A percentile compares a stretch with the other conserved stretches of the same genome.
These are phyloP conservation scores for Drosophila paucipuncta DNA, from an alignment of 2,888 invertebrate genomes.

Conservation along the genomic window DNA sequence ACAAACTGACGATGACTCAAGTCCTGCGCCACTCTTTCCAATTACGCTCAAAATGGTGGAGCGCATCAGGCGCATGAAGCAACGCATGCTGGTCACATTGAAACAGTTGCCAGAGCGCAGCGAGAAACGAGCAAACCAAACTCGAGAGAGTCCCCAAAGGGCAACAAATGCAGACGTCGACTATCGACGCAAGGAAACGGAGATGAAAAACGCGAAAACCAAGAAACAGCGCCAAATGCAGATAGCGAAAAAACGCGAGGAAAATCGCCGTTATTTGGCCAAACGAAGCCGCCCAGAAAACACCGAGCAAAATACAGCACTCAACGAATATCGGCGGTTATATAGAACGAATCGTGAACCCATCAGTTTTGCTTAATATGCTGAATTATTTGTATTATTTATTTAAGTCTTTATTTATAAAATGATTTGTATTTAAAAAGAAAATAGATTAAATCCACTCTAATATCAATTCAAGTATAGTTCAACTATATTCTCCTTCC, in stretches of 20 bases:
- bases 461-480: not conserved
- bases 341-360: conserved; percentile 23
- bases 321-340: conserved; percentile 11
- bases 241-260: conserved; percentile 27
- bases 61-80: conserved; percentile 58
- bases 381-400: not conserved
- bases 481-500: not conserved
- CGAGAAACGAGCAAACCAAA: conserved; percentile 29
- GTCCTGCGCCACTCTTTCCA: conserved; percentile 33
- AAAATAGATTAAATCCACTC: not conserved
- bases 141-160: conserved; percentile 12
- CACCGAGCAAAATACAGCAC: conserved; percentile 5
- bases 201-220: conserved; percentile 4
- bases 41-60: conserved; percentile 42
- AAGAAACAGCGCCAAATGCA: conserved; percentile 21
- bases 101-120: conserved; percentile 31
- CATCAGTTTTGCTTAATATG: conserved; percentile 20
- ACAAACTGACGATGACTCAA: not conserved
- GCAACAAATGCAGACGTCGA: conserved; percentile 6
- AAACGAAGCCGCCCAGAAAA: conserved; percentile 19
- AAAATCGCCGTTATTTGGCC: conserved; percentile 16
- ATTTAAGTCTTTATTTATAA: not conserved
- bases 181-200: conserved; percentile 24
- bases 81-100: conserved; percentile 53
- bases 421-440: not conserved